Percentiles rank a stretch among this genome's conserved stretches.
Evolutionary conservation across 2,797 vertebrate species (phyloP).

Genomic region (Sphenodon punctatus): DNA sequence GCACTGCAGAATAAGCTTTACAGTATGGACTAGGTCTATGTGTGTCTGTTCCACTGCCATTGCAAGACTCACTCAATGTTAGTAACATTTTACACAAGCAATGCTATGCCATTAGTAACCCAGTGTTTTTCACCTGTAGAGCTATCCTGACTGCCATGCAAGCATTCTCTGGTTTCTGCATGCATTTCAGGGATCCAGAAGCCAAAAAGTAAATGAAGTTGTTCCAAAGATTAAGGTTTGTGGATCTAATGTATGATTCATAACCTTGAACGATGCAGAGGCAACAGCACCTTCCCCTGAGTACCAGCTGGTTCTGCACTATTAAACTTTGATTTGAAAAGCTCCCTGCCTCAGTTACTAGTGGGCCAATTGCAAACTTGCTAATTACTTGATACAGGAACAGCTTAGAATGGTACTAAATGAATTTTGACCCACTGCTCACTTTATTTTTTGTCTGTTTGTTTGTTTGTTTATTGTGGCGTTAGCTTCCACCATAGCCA

Average conservation of each 20-base stretch:
- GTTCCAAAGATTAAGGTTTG: conserved; percentile 69
- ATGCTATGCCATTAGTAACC: not conserved
- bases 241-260: conserved; percentile 58
- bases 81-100: not conserved
- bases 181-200: conserved; percentile 44
- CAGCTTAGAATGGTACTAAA: conserved; percentile 22
- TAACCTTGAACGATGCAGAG: conserved; percentile 68
- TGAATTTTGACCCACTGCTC: conserved; percentile 37
- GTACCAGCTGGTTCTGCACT: conserved; percentile 57
- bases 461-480: too few species aligned
- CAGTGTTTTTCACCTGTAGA: conserved; percentile 18
- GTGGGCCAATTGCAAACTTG: conserved; percentile 35
- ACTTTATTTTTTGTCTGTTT: too few species aligned
- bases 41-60: not conserved
- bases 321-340: conserved; percentile 56
- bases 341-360: conserved; percentile 30
- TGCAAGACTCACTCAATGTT: fast-evolving
- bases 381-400: conserved; percentile 59
- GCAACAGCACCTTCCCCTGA: conserved; percentile 54
- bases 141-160: conserved; percentile 48
- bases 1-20: not conserved
- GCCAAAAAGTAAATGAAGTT: conserved; percentile 59
- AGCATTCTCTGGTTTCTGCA: conserved; percentile 30
- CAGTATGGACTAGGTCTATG: not conserved
- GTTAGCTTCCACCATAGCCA: too few species aligned